Evolutionary conservation across 2,888 invertebrate genomes (phyloP), one percentile per base, ranked within the genome.

Genomic region (Doris montereyensis): DNA sequence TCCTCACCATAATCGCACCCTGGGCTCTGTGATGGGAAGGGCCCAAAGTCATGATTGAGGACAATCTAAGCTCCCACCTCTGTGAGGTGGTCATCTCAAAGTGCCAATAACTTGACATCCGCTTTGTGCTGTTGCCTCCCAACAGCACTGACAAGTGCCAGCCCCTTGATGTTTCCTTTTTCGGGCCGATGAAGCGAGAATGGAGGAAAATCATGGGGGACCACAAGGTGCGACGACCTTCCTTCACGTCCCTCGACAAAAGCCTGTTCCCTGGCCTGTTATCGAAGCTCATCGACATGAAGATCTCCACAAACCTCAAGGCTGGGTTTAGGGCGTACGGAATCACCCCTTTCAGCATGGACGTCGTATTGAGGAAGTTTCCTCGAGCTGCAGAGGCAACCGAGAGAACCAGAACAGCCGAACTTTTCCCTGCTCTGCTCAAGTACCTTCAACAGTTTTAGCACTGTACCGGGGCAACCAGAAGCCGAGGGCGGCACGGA

Each of bases 1-100:
- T 90, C 78, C 26, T 82, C 30, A 80, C 74, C 30, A 26, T 83
- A 24, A 81, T 85, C 41, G 67, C 91, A 28, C 86, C 86, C 70
- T 81, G 83, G 78, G 80, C 91, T 26, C 32, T 75, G 62, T 79
- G 86, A 21, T 84, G 83, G 78, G 57, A 75, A 32, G 90, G 89
- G 2, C 85, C 60, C 74, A 91, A 91, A 84, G 84, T 88, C 30
- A 35, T 91, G 4, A 87, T 92, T 76, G 91, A 91, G n/a, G n/a
- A n/a, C n/a, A n/a, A n/a, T n/a, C n/a, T n/a, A n/a, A n/a, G n/a
- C n/a, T n/a, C n/a, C n/a, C 76, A 76, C 68, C 41, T 76, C 26
- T 21, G 67, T 52, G 41, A 24, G 2, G 32, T n/a, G 52, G 67
- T 89, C 26, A 81, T 91, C 13, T 41, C 85, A 70, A 28, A 80